A percentile compares a stretch with the other conserved stretches of the same genome.
Conservation (phyloP, 2,888 invertebrate genomes). For the Lepas anatifera region DNA sequence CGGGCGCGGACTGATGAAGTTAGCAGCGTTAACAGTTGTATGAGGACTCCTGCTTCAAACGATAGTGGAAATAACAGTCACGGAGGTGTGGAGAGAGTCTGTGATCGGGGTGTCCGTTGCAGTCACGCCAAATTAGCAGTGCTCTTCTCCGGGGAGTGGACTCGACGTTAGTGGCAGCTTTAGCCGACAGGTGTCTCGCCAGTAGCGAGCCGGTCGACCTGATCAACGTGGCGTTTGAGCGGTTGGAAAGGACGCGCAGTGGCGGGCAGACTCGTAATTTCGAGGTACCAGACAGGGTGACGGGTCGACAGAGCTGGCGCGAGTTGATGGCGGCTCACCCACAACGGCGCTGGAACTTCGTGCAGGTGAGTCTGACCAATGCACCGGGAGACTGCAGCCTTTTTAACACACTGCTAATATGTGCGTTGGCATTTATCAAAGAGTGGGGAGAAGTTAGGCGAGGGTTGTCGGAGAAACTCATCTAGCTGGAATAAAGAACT, state of each 20-base stretch:
- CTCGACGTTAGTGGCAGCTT: conserved; percentile 74
- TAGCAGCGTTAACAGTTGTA: no score
- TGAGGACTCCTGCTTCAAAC: no score
- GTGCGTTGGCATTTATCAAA: no score
- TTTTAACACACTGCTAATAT: no score
- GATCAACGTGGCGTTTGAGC: conserved; percentile 82
- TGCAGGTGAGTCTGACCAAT: conserved; percentile 42
- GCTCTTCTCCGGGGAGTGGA: conserved; percentile 95
- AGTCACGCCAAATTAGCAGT: conserved; percentile 58
- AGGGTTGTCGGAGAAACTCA: no score
- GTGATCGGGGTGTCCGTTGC: conserved; percentile 32
- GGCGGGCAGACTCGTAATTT: conserved; percentile 27
- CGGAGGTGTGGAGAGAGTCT: no score
- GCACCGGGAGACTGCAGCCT: no score
- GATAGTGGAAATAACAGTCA: no score
- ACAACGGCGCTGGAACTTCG: conserved; percentile 64
- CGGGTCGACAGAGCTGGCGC: conserved; percentile 54
- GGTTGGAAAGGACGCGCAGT: conserved; percentile 25
- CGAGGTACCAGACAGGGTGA: conserved; percentile 70
- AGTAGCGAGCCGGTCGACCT: conserved; percentile 65
- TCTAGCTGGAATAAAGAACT: no score
- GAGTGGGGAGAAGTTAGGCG: no score
- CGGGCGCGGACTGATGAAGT: no score
- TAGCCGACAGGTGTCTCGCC: conserved; percentile 58
- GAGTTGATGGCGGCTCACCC: conserved; percentile 59